These are phyloP conservation scores for Epinotia nisella DNA, from an alignment of 2,888 invertebrate species.

Conservation along the genomic window DNA sequence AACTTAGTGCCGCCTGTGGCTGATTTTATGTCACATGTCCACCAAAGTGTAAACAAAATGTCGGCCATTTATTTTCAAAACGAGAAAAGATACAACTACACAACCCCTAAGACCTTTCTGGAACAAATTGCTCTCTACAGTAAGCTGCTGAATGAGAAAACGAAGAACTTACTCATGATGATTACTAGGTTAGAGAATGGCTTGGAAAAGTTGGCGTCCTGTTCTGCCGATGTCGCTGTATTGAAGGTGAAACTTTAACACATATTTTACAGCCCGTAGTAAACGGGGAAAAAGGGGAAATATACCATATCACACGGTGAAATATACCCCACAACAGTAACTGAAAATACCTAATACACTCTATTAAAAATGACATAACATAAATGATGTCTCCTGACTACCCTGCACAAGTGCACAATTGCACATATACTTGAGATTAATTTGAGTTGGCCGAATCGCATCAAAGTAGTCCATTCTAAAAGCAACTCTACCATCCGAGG, in stretches of 20 bases:
- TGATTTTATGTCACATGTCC: slow-evolving; percentile 95
- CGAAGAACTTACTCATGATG: slow-evolving; percentile 88
- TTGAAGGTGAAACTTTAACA: slow-evolving; percentile 85
- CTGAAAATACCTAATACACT: no score
- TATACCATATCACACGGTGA: no score
- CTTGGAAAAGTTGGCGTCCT: slow-evolving; percentile 93
- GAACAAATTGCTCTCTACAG: slow-evolving; percentile 95
- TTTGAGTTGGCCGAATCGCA: no score
- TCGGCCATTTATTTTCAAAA: slow-evolving; percentile 92
- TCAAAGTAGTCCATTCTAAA: no score
- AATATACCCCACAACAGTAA: no score
- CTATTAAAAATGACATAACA: no score
- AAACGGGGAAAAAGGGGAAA: no score
- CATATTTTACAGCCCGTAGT: not conserved
- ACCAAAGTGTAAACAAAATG: slow-evolving; percentile 94
- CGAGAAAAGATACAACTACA: slow-evolving; percentile 96
- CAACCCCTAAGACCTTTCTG: slow-evolving; percentile 97
- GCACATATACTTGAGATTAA: no score
- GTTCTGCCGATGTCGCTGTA: slow-evolving; percentile 93
- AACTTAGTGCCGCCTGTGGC: slow-evolving; percentile 88
- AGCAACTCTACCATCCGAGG: no score
- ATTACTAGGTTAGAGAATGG: slow-evolving; percentile 94
- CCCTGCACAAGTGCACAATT: not conserved
- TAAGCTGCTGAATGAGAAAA: slow-evolving; percentile 88
- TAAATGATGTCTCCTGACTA: no score